A percentile compares a stretch with the other conserved stretches of the same genome.
Conservation (phyloP, 2,888 invertebrate species). For the Hydrotaea cyrtoneurina region DNA sequence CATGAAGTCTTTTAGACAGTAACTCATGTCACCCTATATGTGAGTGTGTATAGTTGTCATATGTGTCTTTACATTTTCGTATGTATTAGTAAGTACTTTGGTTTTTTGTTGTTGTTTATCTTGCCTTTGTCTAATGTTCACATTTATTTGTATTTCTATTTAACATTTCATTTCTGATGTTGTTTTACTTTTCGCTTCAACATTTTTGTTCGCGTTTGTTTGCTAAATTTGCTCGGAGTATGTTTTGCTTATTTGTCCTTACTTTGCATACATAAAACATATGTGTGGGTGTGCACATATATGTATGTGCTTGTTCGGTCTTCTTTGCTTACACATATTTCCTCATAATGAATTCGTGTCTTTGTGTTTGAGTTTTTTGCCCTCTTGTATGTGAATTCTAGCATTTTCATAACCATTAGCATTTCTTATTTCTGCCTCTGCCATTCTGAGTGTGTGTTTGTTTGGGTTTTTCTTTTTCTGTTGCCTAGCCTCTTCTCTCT, state of each 20-base stretch:
- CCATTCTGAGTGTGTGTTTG: neutral
- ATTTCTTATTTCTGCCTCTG: neutral
- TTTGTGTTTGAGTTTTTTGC: slow-evolving; percentile 18
- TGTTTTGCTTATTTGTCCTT: neutral
- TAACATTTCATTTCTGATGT: slow-evolving; percentile 23
- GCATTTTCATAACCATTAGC: neutral
- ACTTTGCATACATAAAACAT: neutral
- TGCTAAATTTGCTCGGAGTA: neutral
- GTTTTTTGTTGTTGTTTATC: neutral
- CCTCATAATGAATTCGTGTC: slow-evolving; percentile 12
- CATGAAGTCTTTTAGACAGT: no score
- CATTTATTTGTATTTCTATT: slow-evolving; percentile 44
- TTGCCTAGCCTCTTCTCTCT: neutral
- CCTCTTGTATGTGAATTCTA: neutral
- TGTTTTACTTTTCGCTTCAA: slow-evolving; percentile 5
- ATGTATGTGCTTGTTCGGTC: neutral
- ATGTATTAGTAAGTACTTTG: neutral
- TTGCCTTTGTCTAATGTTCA: slow-evolving; percentile 26
- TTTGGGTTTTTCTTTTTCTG: no score
- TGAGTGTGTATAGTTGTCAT: no score
- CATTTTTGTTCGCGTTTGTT: slow-evolving; percentile 8
- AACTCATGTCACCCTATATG: no score
- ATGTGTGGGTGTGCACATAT: no score
- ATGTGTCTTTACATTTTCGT: neutral
- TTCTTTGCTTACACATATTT: neutral